These are phyloP conservation scores for Xerus inauris DNA, from an alignment of 2,113 vertebrate species.

Conservation along the genomic window DNA sequence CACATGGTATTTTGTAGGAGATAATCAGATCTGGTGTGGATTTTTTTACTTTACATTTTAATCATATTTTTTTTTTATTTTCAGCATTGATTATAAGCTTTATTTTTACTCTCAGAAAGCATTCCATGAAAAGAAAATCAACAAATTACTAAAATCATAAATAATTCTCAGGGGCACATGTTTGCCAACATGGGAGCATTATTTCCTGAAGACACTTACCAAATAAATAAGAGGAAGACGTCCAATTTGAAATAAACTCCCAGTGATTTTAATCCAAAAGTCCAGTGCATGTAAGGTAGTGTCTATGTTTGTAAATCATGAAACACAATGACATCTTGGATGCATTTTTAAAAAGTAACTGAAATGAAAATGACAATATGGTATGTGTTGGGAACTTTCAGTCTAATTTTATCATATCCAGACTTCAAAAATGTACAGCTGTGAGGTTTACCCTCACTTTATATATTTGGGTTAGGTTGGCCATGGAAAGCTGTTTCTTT, in stretches of 20 bases:
- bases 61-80: constrained; percentile 24
- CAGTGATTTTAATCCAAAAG: neutral
- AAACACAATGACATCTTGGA: neutral
- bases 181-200: neutral
- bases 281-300: neutral
- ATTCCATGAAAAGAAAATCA: neutral
- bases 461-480: neutral
- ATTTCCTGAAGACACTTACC: neutral
- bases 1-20: neutral
- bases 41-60: constrained; percentile 30
- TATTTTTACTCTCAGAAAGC: neutral
- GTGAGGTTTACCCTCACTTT: neutral
- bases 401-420: neutral
- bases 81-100: neutral
- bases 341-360: constrained; percentile 13
- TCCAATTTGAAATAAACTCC: neutral
- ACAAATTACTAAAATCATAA: neutral
- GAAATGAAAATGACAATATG: neutral
- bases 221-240: neutral
- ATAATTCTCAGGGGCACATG: neutral
- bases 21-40: neutral
- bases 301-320: neutral
- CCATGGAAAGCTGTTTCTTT: neutral
- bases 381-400: neutral
- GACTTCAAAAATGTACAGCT: neutral